These are phyloP conservation scores for Venturia canescens DNA, from an alignment of 1,140 invertebrate genomes.

Conservation along the genomic window DNA sequence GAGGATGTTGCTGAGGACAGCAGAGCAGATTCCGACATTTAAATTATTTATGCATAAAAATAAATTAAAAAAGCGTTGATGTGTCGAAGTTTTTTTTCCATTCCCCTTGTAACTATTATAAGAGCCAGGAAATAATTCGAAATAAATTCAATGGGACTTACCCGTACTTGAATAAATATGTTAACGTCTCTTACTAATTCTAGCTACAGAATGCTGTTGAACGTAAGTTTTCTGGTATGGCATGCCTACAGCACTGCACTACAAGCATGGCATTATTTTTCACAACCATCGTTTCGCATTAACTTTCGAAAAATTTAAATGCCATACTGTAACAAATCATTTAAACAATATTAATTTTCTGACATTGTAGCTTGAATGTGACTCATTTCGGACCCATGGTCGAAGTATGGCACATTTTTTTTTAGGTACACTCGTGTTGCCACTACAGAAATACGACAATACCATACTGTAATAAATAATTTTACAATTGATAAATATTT, in stretches of 20 bases:
- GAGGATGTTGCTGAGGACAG: too few relatives aligned
- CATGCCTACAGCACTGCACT: background rate
- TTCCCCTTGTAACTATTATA: too few relatives aligned
- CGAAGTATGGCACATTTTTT: conserved; percentile 14
- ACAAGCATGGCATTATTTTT: conserved; percentile 14
- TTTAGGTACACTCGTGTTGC: background rate
- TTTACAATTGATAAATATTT: background rate
- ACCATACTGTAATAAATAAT: too few relatives aligned
- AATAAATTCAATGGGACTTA: too few relatives aligned
- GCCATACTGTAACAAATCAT: background rate
- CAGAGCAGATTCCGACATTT: too few relatives aligned
- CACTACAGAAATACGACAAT: background rate
- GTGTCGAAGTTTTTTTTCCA: too few relatives aligned
- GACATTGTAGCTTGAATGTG: background rate
- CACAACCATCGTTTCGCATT: background rate
- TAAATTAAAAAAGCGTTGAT: too few relatives aligned
- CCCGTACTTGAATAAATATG: too few relatives aligned
- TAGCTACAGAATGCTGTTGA: too few relatives aligned
- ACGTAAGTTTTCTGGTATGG: conserved; percentile 23
- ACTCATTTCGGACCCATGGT: conserved; percentile 8
- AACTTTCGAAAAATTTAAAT: conserved; percentile 9
- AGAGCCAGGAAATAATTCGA: too few relatives aligned
- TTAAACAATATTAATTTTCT: background rate
- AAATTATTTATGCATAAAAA: too few relatives aligned
- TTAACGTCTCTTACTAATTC: background rate